Evolutionary conservation across 1,140 invertebrate genomes (phyloP).

Genomic region (Drosophila punjabiensis): DNA sequence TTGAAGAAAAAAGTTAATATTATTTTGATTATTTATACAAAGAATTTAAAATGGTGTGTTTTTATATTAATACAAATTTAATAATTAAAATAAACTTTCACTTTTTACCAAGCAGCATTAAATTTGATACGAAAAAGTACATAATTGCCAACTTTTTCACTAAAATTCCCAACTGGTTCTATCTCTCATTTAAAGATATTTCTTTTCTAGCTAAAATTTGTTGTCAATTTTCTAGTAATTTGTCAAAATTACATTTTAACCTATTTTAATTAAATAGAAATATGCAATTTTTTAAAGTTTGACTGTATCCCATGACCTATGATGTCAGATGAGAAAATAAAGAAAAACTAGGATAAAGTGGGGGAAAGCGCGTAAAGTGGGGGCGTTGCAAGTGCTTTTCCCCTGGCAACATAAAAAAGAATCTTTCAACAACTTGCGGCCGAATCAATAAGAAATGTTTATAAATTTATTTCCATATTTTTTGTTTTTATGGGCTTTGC

Average conservation of each 20-base stretch:
- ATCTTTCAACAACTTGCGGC: conserved; percentile 34
- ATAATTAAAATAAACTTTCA: too few species aligned
- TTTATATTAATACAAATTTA: too few species aligned
- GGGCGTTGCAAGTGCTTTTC: conserved; percentile 8
- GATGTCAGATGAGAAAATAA: conserved; percentile 8
- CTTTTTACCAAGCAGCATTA: neutral
- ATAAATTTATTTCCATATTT: conserved; percentile 31
- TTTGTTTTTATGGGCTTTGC: conserved; percentile 9
- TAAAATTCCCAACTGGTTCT: neutral
- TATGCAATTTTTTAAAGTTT: too few species aligned
- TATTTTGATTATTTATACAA: neutral
- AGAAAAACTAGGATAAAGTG: neutral
- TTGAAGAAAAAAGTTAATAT: too few species aligned
- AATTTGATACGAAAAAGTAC: neutral
- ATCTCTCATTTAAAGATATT: neutral
- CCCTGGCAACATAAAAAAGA: conserved; percentile 34
- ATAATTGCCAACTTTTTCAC: neutral
- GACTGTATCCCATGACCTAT: neutral
- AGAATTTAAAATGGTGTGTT: too few species aligned
- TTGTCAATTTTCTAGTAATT: neutral
- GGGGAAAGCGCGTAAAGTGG: neutral
- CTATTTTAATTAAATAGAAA: too few species aligned
- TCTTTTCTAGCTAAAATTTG: neutral
- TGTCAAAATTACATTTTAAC: neutral
- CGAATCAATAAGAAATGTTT: conserved; percentile 41